Conservation (phyloP, 2,888 invertebrate species). For the Synanthedon myopaeformis region DNA sequence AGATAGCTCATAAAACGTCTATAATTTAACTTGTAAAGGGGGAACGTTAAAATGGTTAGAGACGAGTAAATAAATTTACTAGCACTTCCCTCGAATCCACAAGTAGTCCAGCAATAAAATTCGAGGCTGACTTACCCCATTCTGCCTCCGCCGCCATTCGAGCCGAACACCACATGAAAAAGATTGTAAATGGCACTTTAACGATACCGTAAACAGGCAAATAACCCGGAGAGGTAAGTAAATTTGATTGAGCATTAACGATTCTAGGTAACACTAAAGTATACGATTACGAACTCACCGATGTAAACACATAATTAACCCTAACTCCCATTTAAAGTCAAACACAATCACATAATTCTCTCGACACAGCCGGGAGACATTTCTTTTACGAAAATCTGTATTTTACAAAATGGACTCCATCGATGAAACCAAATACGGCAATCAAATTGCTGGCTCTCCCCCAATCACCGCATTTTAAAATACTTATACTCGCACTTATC, state of each 20-base stretch:
- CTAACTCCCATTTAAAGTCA: conserved; percentile 11
- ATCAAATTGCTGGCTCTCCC: conserved; percentile 3
- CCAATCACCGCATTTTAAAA: conserved; percentile 1
- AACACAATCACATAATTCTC: conserved; percentile 7
- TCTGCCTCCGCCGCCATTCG: conserved; percentile 49
- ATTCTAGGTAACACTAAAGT: conserved; percentile 39
- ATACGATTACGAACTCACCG: conserved; percentile 19
- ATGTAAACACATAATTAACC: conserved; percentile 32
- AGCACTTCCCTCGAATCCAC: conserved; percentile 38
- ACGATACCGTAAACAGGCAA: conserved; percentile 48
- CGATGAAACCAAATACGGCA: conserved; percentile 2
- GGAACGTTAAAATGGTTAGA: conserved; percentile 14
- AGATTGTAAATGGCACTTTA: conserved; percentile 54
- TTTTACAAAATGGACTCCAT: neutral
- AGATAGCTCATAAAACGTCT: conserved; percentile 10
- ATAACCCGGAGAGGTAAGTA: conserved; percentile 29
- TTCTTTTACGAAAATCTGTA: neutral
- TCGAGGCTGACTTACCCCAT: conserved; percentile 64
- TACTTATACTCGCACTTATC: neutral
- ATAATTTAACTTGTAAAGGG: conserved; percentile 12
- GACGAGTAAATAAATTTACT: conserved; percentile 15
- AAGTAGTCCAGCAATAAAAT: conserved; percentile 48
- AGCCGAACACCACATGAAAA: conserved; percentile 61
- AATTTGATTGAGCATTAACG: conserved; percentile 50
- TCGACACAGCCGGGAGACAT: conserved; percentile 3